phyloP scores from a whole-genome alignment of 2,113 vertebrate species.

The Cyprinus carpio region DNA sequence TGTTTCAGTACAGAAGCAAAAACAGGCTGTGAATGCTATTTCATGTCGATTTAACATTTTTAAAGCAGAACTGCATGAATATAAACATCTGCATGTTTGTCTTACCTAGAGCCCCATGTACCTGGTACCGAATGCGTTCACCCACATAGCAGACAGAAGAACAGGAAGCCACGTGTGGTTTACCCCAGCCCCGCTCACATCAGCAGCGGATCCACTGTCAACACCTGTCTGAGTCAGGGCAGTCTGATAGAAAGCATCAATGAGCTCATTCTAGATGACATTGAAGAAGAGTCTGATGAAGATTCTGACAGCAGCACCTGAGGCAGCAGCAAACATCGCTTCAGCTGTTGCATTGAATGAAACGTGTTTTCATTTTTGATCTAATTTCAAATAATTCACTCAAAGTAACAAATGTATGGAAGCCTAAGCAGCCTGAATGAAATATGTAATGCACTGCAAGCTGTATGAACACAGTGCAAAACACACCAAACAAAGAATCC shows the following conservation, averaged over 20 bases:
- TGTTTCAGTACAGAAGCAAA: neutral
- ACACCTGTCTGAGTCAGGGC: slow-evolving; percentile 79
- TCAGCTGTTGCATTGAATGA: neutral
- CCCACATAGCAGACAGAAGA: slow-evolving; percentile 71
- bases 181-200: slow-evolving; percentile 69
- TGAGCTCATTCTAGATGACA: slow-evolving; percentile 75
- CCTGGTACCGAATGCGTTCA: slow-evolving; percentile 76
- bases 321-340: neutral
- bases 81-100: neutral
- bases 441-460: neutral
- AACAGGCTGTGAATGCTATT: neutral
- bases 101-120: slow-evolving; percentile 70
- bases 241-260: slow-evolving; percentile 70
- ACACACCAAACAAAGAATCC: neutral
- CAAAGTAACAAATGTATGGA: neutral
- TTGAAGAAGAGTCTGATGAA: slow-evolving; percentile 52
- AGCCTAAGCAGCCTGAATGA: neutral
- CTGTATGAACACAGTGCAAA: neutral
- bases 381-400: neutral
- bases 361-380: neutral
- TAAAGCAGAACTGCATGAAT: neutral
- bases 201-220: slow-evolving; percentile 79
- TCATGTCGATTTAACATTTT: neutral
- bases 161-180: slow-evolving; percentile 72
- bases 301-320: slow-evolving; percentile 49